Percentiles rank a stretch among this genome's conserved stretches.
These are phyloP conservation scores for Mesochorus sp. DNA, from an alignment of 2,888 invertebrate genomes.

Conservation along the genomic window DNA sequence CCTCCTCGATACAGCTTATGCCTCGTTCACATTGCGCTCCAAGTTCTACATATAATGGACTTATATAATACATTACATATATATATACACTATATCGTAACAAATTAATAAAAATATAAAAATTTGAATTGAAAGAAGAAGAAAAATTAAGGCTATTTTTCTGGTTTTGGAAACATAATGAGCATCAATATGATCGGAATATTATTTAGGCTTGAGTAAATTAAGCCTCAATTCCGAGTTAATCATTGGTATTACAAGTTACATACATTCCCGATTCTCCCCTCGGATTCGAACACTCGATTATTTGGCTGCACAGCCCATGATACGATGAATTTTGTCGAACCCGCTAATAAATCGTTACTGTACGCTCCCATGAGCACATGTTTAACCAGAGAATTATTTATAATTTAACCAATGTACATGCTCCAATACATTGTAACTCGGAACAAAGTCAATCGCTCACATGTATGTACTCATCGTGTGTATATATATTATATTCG, in stretches of 20 bases:
- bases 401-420: constrained; percentile 5
- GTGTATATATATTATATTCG: not conserved
- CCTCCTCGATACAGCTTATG: constrained; percentile 61
- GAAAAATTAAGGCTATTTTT: no score
- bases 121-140: no score
- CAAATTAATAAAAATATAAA: no score
- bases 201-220: no score
- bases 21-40: constrained; percentile 52
- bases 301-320: not conserved
- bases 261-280: no score
- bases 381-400: constrained; percentile 10
- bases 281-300: not conserved
- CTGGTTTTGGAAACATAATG: no score
- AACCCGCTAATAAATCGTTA: not conserved
- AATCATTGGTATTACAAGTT: no score
- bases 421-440: constrained; percentile 3
- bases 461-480: not conserved
- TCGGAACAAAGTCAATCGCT: not conserved
- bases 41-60: constrained; percentile 10
- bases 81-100: not conserved
- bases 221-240: no score
- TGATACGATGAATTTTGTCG: not conserved
- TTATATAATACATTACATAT: not conserved
- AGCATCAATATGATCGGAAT: no score
- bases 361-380: not conserved